phyloP scores from a whole-genome alignment of 2,113 vertebrate species.

The Rostratula benghalensis region DNA sequence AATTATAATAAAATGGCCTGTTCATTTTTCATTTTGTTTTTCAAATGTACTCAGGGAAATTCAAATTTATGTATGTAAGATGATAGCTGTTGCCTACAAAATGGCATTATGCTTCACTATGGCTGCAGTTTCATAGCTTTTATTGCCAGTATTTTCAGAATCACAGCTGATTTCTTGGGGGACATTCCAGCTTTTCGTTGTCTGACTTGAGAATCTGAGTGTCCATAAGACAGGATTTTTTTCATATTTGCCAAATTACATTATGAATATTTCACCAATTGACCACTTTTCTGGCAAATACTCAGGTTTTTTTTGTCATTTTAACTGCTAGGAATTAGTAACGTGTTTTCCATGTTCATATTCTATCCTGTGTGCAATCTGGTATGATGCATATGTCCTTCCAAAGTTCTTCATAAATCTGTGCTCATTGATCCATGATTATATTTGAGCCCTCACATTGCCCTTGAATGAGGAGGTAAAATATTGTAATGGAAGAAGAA shows the following conservation, averaged over 20 bases:
- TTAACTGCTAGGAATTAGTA: not conserved
- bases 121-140: not conserved
- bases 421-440: not conserved
- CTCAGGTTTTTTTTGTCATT: not conserved
- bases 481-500: slow-evolving; percentile 34
- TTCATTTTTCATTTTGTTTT: slow-evolving; percentile 31
- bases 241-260: not conserved
- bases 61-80: not conserved
- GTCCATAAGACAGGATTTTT: not conserved
- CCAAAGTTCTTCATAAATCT: slow-evolving; percentile 5
- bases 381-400: not conserved
- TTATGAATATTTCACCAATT: not conserved
- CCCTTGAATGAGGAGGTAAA: not conserved
- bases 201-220: not conserved
- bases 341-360: not conserved
- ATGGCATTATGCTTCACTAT: not conserved
- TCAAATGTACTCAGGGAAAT: not conserved
- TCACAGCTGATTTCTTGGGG: not conserved
- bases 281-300: not conserved
- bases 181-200: not conserved
- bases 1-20: not conserved
- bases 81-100: not conserved
- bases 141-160: not conserved
- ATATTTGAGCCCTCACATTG: slow-evolving; percentile 27
- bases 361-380: not conserved